These are phyloP conservation scores for Ptychodera flava DNA, from an alignment of 35 echinoderm and acorn worm genomes.

Conservation along the genomic window DNA sequence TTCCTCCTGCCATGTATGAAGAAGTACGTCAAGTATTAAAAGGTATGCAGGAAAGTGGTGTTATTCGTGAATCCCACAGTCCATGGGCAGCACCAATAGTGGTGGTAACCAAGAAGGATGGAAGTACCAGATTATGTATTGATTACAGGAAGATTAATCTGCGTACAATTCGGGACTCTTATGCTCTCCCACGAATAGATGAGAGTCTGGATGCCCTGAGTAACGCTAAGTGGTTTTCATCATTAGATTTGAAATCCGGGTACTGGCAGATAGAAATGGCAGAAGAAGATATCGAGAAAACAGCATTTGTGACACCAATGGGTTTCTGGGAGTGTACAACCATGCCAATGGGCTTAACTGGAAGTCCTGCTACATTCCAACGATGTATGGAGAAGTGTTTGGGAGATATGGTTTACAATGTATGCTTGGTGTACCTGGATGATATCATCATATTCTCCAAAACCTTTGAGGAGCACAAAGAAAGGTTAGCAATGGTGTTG, in stretches of 20 bases:
- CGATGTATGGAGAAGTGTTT: constrained; percentile 30
- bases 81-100: constrained; percentile 54
- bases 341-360: constrained; percentile 31
- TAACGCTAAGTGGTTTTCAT: too few relatives aligned
- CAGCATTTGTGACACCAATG: constrained; percentile 27
- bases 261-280: constrained; percentile 53
- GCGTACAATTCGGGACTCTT: not conserved
- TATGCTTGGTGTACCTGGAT: constrained; percentile 31
- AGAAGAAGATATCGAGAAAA: constrained; percentile 9
- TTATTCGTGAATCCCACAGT: constrained; percentile 29
- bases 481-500: constrained; percentile 30
- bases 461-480: constrained; percentile 34
- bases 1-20: constrained; percentile 40
- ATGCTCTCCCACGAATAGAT: too few relatives aligned
- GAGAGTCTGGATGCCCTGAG: too few relatives aligned
- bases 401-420: constrained; percentile 23
- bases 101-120: constrained; percentile 48
- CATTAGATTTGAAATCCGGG: constrained; percentile 18
- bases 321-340: constrained; percentile 27
- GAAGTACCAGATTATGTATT: constrained; percentile 30
- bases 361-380: constrained; percentile 17
- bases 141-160: constrained; percentile 38
- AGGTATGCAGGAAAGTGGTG: constrained; percentile 34
- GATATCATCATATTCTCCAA: constrained; percentile 55
- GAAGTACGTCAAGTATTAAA: constrained; percentile 39